Percentiles rank a stretch among this genome's conserved stretches.
These are phyloP conservation scores for Eretmocerus hayati DNA, from an alignment of 2,888 invertebrate species.

Conservation along the genomic window DNA sequence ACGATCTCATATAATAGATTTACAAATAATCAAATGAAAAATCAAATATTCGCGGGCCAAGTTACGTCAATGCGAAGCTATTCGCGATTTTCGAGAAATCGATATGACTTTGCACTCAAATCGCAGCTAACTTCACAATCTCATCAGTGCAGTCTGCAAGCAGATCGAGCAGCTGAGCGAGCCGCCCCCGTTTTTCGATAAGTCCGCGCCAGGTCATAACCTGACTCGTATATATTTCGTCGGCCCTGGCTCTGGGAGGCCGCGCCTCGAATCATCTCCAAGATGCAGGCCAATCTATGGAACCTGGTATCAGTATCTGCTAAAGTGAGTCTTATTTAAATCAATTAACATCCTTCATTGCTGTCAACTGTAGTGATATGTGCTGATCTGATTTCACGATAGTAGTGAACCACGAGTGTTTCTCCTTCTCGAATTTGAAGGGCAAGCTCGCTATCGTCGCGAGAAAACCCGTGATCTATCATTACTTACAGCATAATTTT, in stretches of 20 bases:
- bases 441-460: background rate
- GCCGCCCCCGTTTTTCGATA: background rate
- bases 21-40: too few relatives aligned
- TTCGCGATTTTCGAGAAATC: too few relatives aligned
- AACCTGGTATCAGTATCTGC: constrained; percentile 45
- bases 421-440: constrained; percentile 7
- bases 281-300: constrained; percentile 50
- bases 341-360: background rate
- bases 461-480: too few relatives aligned
- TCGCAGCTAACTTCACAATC: background rate
- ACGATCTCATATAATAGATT: too few relatives aligned
- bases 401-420: background rate
- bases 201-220: background rate
- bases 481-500: too few relatives aligned
- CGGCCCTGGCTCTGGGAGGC: constrained; percentile 1
- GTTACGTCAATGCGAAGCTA: too few relatives aligned
- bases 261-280: background rate
- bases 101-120: too few relatives aligned
- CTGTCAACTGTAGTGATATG: too few relatives aligned
- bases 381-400: too few relatives aligned
- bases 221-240: background rate
- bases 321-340: constrained; percentile 41
- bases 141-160: background rate
- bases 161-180: background rate
- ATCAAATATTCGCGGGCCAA: too few relatives aligned